These are phyloP conservation scores for Propithecus deckenii DNA, from an alignment of 2,797 vertebrate genomes.

Conservation along the genomic window DNA sequence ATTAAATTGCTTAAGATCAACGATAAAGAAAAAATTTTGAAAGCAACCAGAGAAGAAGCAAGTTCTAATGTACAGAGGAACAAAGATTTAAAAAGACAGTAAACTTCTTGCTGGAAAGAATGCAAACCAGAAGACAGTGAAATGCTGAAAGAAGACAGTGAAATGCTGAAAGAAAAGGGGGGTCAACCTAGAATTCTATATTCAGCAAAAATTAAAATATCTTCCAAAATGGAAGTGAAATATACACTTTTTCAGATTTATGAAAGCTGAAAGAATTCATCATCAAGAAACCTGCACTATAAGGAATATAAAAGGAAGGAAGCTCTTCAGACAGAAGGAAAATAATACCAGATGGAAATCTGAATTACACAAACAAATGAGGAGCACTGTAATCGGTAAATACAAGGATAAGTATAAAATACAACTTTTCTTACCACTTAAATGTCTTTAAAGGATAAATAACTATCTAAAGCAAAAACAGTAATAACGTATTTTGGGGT, in stretches of 20 bases:
- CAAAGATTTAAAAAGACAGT: neutral
- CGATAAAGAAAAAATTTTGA: neutral
- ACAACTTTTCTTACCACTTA: neutral
- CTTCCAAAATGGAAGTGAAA: constrained; percentile 23
- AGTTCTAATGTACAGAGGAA: neutral
- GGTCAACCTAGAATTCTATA: neutral
- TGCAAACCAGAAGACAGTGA: neutral
- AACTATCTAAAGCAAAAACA: neutral
- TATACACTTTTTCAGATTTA: neutral
- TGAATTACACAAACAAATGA: neutral
- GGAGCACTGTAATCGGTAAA: neutral
- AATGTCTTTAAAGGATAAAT: neutral
- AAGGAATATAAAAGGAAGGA: neutral
- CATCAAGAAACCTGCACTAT: neutral
- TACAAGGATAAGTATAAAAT: neutral
- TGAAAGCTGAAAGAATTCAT: neutral
- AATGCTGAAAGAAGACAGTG: neutral
- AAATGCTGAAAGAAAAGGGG: neutral
- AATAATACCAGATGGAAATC: neutral
- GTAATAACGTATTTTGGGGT: neutral
- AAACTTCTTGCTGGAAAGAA: neutral
- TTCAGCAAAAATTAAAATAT: neutral
- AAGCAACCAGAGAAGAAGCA: neutral
- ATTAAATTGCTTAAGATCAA: neutral
- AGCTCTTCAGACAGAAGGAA: neutral